phyloP scores from a whole-genome alignment of 2,888 invertebrate species.

The Coelogynopora nodosa region DNA sequence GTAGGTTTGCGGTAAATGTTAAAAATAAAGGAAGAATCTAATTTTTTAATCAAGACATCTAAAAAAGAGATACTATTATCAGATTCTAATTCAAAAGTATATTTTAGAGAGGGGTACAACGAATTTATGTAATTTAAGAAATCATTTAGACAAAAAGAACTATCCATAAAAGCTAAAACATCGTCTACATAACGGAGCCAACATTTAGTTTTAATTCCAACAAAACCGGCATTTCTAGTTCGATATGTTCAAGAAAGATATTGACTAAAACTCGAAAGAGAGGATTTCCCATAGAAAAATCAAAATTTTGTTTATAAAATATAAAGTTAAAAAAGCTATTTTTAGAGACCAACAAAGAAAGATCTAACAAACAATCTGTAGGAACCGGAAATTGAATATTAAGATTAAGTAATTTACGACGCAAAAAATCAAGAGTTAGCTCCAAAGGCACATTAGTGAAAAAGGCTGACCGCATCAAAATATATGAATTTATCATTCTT shows the following conservation, averaged over 20 bases:
- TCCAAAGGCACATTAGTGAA: neutral
- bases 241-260: neutral
- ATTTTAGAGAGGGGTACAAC: neutral
- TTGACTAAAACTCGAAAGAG: neutral
- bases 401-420: neutral
- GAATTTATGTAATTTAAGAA: neutral
- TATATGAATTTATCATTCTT: neutral
- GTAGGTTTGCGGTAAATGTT: neutral
- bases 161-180: neutral
- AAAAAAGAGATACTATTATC: neutral
- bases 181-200: neutral
- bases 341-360: neutral
- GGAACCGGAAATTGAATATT: neutral
- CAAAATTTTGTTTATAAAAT: neutral
- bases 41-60: neutral
- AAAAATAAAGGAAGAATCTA: neutral
- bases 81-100: neutral
- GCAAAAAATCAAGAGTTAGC: neutral
- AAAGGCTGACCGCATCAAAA: neutral
- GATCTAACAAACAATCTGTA: neutral
- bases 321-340: neutral
- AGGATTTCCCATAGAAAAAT: neutral
- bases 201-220: neutral
- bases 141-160: neutral
- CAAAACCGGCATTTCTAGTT: neutral